Conservation (phyloP, 2,113 vertebrate genomes). For the Martes martes region DNA sequence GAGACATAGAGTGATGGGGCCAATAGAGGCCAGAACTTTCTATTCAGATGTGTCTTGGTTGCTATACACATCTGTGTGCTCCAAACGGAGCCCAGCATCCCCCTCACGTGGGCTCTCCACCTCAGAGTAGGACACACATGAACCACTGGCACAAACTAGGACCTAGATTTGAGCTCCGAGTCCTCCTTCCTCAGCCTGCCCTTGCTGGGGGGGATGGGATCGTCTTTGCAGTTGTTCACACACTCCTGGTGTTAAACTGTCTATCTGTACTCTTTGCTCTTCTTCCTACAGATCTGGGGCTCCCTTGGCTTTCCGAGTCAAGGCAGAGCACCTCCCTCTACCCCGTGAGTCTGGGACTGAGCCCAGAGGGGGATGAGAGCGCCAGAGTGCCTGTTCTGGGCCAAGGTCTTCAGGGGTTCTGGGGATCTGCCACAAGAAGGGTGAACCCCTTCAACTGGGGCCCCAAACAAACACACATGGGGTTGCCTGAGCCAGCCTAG, state of each 20-base stretch:
- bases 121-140: not conserved
- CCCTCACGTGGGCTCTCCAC: accelerated
- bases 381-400: no score
- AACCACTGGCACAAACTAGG: not conserved
- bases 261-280: not conserved
- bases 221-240: not conserved
- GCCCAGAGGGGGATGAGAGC: accelerated
- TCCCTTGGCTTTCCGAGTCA: not conserved
- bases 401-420: not conserved
- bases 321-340: not conserved
- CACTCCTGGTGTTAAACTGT: not conserved
- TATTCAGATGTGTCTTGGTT: accelerated
- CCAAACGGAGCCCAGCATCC: accelerated
- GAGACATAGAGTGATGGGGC: not conserved
- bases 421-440: not conserved
- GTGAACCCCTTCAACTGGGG: not conserved
- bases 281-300: not conserved
- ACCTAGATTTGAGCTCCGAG: not conserved
- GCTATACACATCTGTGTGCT: accelerated
- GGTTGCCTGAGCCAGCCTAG: not conserved
- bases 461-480: not conserved
- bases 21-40: not conserved
- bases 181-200: not conserved
- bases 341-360: accelerated
- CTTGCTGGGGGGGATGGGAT: not conserved